These are phyloP conservation scores for Emydura subglobosa DNA, from an alignment of 2,113 vertebrate genomes.

Conservation along the genomic window DNA sequence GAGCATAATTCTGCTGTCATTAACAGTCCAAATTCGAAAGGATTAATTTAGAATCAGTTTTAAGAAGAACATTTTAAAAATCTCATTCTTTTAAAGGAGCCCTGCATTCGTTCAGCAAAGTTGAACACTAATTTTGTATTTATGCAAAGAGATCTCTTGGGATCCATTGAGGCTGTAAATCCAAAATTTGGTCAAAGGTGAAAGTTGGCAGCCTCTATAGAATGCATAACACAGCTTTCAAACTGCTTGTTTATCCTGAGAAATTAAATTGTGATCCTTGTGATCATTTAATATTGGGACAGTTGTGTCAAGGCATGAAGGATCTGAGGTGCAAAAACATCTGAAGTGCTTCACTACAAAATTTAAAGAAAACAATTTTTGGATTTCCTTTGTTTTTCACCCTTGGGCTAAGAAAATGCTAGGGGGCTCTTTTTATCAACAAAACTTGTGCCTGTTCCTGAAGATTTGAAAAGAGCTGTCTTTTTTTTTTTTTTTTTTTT, in stretches of 20 bases:
- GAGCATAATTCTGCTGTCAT: background rate
- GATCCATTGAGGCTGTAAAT: slow-evolving; percentile 13
- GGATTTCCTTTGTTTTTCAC: background rate
- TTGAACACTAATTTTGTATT: background rate
- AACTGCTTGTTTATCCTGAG: slow-evolving; percentile 42
- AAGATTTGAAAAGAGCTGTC: slow-evolving; percentile 17
- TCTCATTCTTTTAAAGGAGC: slow-evolving; percentile 12
- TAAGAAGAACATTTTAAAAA: background rate
- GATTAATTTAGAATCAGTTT: background rate
- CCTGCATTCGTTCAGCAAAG: slow-evolving; percentile 14
- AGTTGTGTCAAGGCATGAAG: slow-evolving; percentile 35
- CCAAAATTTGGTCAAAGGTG: background rate
- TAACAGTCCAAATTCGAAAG: background rate
- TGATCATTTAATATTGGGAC: slow-evolving; percentile 57
- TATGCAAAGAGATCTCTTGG: background rate
- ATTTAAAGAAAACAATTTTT: slow-evolving; percentile 1
- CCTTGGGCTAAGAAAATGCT: background rate
- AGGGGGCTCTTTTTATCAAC: background rate
- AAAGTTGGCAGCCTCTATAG: slow-evolving; percentile 43
- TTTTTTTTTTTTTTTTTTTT: slow-evolving; percentile 28
- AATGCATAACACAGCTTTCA: slow-evolving; percentile 48
- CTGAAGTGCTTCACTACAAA: slow-evolving; percentile 15
- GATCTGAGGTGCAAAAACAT: slow-evolving; percentile 39
- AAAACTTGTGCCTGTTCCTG: background rate
- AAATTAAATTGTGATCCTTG: slow-evolving; percentile 45